Evolutionary conservation across 2,888 invertebrate genomes (phyloP), one percentile per base, ranked within the genome.

Genomic region (Luperina nickerlii): DNA sequence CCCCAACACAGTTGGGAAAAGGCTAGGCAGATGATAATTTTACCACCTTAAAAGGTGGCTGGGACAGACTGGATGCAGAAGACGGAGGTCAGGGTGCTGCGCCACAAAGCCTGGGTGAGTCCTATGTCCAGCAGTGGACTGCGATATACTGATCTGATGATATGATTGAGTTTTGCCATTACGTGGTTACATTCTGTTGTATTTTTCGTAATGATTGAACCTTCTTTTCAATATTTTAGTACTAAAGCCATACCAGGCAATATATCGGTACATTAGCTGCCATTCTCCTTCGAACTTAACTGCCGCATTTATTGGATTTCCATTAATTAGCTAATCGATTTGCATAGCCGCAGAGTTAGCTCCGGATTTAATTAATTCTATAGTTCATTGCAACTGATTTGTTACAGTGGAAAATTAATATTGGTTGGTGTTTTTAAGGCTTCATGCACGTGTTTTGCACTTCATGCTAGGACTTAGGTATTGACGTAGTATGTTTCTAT

Each of bases 201-300:
- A 3, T 20, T 27, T 69, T 65, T 51, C 15, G 8, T 51, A 32
- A 69, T 15, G 2, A 75, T 24, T 60, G 32, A 65, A 0, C 74
- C 86, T 85, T 85, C 82, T 85, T 74, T 13, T 7, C 0, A 15
- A 51, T 18, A 27, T 32, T 62, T 72, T 11, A 15, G 7, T n/a
- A n/a, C 13, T 20, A 32, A 54, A 81, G 45, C 74, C 76, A 66
- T 27, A 84, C 38, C 71, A 54, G 68, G 71, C 76, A 74, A 88
- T 88, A 85, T 85, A 85, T 77, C 62, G 86, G 82, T 73, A 85
- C 82, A 85, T 85, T 85, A 88, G 86, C 86, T 75, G 77, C 67
- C 70, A 77, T 88, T 88, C 76, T 77, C 88, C 67, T 38, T 71
- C 69, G 67, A 73, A 75, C 69, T 74, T 87, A 84, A 87, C 81